These are phyloP conservation scores for Zapornia atra DNA, from an alignment of 2,113 vertebrate genomes.

Conservation along the genomic window DNA sequence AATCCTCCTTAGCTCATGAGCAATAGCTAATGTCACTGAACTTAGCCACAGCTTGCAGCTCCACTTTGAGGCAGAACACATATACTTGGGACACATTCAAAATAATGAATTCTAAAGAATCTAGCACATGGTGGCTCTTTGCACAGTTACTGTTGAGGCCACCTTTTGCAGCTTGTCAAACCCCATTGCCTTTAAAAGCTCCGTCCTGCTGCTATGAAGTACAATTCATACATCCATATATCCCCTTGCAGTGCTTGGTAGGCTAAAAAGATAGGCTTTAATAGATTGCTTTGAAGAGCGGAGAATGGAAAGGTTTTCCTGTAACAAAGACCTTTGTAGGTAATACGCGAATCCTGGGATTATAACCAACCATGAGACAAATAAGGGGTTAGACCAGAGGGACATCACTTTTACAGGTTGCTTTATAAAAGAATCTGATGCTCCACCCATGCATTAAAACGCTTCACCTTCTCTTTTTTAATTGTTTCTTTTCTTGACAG, in stretches of 20 bases:
- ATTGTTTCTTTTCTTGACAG: neutral
- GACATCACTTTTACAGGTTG: neutral
- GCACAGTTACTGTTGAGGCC: neutral
- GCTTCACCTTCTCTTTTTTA: neutral
- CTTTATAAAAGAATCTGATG: neutral
- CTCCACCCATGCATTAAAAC: neutral
- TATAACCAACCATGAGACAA: neutral
- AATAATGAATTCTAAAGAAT: slow-evolving; percentile 33
- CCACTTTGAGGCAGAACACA: fast-evolving
- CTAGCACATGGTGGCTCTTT: neutral
- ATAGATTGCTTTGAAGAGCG: slow-evolving; percentile 6
- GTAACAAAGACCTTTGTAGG: neutral
- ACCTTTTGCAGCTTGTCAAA: slow-evolving; percentile 31
- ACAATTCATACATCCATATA: neutral
- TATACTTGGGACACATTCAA: neutral
- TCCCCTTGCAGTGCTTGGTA: neutral
- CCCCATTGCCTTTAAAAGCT: slow-evolving; percentile 25
- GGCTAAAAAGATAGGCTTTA: slow-evolving; percentile 18
- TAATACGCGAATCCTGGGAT: neutral
- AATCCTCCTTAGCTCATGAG: neutral
- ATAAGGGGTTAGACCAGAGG: neutral
- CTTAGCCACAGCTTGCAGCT: neutral
- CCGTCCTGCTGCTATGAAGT: neutral
- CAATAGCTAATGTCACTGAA: neutral
- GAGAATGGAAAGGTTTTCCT: slow-evolving; percentile 1